Evolutionary conservation across 2,113 vertebrate species (phyloP).

Genomic region (Lampris megalopsis): DNA sequence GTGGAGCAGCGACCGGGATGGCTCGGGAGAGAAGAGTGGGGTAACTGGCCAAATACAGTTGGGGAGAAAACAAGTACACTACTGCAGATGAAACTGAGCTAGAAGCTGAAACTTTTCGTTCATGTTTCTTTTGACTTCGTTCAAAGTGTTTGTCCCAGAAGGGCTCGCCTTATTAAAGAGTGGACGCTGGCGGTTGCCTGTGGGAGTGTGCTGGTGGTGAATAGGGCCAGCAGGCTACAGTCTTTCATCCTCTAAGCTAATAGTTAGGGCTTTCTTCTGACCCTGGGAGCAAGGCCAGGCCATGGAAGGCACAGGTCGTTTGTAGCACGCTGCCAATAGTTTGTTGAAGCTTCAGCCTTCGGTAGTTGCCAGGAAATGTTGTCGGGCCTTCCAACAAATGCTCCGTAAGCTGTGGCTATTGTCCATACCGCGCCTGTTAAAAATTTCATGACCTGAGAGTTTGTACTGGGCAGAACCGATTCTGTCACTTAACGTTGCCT

Average conservation of each 20-base stretch:
- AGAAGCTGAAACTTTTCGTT: too few species aligned
- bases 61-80: too few species aligned
- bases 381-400: slow-evolving; percentile 50
- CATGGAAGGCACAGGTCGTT: background rate
- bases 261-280: background rate
- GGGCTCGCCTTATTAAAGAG: too few species aligned
- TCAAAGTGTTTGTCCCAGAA: too few species aligned
- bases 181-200: too few species aligned
- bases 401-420: slow-evolving; percentile 56
- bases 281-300: slow-evolving; percentile 14
- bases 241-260: background rate
- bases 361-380: background rate
- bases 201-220: too few species aligned
- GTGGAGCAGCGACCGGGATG: too few species aligned
- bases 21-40: too few species aligned
- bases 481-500: slow-evolving; percentile 41
- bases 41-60: too few species aligned
- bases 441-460: slow-evolving; percentile 64
- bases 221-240: background rate
- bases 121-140: too few species aligned
- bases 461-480: slow-evolving; percentile 64
- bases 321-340: background rate
- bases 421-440: slow-evolving; percentile 45
- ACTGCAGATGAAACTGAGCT: too few species aligned
- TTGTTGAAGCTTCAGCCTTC: slow-evolving; percentile 15